These are phyloP conservation scores for Zhuqinia jingwanae DNA, from an alignment of 2,888 invertebrate species.

Conservation along the genomic window DNA sequence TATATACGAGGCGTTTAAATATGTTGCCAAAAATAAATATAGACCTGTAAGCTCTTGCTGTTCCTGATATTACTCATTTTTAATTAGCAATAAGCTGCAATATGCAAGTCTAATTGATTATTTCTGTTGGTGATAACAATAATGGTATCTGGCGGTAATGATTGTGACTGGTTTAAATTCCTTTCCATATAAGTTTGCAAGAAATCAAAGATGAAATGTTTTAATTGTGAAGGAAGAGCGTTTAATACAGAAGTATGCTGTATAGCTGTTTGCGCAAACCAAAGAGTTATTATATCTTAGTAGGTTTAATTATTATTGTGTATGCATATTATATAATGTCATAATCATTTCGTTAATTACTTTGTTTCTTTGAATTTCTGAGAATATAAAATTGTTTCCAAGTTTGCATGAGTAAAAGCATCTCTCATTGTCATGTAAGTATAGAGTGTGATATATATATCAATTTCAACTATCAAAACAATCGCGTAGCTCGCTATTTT, in stretches of 20 bases:
- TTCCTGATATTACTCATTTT: slow-evolving; percentile 57
- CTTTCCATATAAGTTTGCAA: too few species aligned
- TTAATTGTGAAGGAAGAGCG: slow-evolving; percentile 18
- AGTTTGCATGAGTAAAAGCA: slow-evolving; percentile 12
- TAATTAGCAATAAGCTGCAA: slow-evolving; percentile 52
- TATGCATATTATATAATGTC: slow-evolving; percentile 11
- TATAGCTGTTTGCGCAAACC: background rate
- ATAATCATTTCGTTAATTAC: background rate
- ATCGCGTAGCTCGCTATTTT: background rate
- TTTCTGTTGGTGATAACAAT: background rate
- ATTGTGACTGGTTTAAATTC: too few species aligned
- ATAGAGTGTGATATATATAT: slow-evolving; percentile 26
- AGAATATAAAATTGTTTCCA: slow-evolving; percentile 13
- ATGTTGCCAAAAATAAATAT: slow-evolving; percentile 21
- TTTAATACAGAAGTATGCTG: too few species aligned
- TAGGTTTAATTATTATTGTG: background rate
- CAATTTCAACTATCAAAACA: background rate
- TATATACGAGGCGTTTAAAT: slow-evolving; percentile 7
- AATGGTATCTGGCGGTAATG: background rate
- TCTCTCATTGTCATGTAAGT: slow-evolving; percentile 24
- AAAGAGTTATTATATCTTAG: background rate
- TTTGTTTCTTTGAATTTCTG: background rate
- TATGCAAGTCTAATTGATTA: slow-evolving; percentile 32
- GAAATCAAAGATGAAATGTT: too few species aligned
- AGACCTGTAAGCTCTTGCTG: slow-evolving; percentile 62